Evolutionary conservation across 2,113 vertebrate species (phyloP).

Genomic region (Triplophysa dalaica): DNA sequence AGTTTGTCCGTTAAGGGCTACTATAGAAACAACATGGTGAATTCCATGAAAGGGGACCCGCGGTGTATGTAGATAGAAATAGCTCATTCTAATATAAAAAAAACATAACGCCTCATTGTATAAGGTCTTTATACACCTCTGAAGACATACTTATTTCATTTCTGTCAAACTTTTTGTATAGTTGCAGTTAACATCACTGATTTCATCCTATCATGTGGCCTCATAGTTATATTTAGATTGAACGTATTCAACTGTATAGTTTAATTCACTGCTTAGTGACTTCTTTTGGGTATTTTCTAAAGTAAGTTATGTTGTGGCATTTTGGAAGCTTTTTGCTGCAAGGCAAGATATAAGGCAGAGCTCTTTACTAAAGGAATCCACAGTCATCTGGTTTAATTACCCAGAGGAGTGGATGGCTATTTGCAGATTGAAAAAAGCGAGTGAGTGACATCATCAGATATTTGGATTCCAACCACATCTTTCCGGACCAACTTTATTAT

Average conservation of each 20-base stretch:
- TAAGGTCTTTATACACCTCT: no score
- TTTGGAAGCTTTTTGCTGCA: not conserved
- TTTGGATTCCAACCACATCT: slow-evolving; percentile 20
- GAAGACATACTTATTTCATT: no score
- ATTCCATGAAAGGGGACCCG: no score
- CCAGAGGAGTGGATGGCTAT: not conserved
- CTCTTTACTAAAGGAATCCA: slow-evolving; percentile 28
- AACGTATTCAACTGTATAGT: not conserved
- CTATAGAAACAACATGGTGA: no score
- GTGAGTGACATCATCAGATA: slow-evolving; percentile 24
- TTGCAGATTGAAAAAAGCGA: not conserved
- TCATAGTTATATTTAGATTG: not conserved
- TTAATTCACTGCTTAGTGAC: not conserved
- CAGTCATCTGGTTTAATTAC: slow-evolving; percentile 25
- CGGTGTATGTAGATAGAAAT: no score
- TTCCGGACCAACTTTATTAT: slow-evolving; percentile 8
- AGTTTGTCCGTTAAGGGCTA: no score
- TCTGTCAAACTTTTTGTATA: no score
- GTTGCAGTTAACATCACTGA: no score
- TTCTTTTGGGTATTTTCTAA: not conserved
- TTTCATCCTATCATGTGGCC: no score
- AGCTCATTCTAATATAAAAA: no score
- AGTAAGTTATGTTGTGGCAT: not conserved
- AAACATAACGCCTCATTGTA: no score
- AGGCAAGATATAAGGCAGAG: slow-evolving; percentile 5